Percentiles rank a stretch among this genome's conserved stretches.
Conservation (phyloP, 2,797 vertebrate species). For the Pachyuromys duprasi region DNA sequence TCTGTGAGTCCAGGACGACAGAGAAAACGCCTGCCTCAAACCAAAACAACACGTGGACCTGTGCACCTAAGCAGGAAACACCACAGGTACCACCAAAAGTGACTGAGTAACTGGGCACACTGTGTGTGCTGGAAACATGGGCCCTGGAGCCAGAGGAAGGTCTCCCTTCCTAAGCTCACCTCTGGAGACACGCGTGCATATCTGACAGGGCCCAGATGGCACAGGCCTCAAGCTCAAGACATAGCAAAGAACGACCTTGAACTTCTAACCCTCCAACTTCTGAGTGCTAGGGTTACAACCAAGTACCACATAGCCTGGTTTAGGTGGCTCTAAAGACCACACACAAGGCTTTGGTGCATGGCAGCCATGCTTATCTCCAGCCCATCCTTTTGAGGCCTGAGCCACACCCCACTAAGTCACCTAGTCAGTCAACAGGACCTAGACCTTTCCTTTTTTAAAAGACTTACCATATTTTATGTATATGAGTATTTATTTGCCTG, state of each 20-base stretch:
- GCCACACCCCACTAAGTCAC: neutral
- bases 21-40: too few relatives aligned
- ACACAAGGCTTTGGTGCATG: neutral
- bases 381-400: neutral
- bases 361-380: neutral
- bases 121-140: neutral
- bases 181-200: too few relatives aligned
- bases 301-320: too few relatives aligned
- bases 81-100: neutral
- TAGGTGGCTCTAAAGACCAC: neutral
- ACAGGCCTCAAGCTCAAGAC: neutral
- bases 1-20: too few relatives aligned
- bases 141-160: neutral
- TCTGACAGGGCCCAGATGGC: neutral
- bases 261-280: neutral
- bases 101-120: neutral
- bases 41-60: neutral
- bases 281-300: neutral
- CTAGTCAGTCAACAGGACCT: neutral
- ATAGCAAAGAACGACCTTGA: neutral
- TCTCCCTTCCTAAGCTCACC: neutral
- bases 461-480: neutral
- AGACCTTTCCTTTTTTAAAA: neutral
- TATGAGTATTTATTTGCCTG: neutral
- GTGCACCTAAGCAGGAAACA: neutral